Base-by-base conservation (phyloP, 1,140 invertebrate species). In the Trichoplusia ni region DNA sequence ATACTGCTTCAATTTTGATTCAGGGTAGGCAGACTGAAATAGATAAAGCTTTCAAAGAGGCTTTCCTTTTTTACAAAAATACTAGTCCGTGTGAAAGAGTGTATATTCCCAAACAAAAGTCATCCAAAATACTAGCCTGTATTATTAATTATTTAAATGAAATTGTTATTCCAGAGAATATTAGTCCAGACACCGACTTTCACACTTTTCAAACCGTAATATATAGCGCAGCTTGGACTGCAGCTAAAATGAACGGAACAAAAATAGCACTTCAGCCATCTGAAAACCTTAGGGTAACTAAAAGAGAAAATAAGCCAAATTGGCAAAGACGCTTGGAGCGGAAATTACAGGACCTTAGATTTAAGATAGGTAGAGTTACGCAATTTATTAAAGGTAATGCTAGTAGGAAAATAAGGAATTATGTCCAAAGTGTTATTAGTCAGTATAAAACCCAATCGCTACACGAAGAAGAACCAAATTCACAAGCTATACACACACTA, bases 91-190 rank as follows among this genome's bases (percentile, higher is more conserved):
- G 40, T 33, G 35, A 35, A 1, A 51, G 73, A 63, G 11, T 25
- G 0, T 71, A 67, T 29, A 71, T 75, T 19, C 73, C 73, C 1
- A 69, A 65, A 40, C 69, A 71, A 47, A 75, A 67, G 63, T 1
- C 44, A 9, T 67, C 69, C 5, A 62, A 27, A 60, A 69, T 67
- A 11, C 38, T 75, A n/a, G 1, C 23, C 2, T 0, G n/a, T 13
- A 65, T 61, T 31, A 29, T 67, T 4, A 3, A 64, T 11, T 56
- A 69, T 6, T 13, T 75, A 8, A 64, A 75, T 42, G 53, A 23
- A 7, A 37, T 1, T 14, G 42, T 64, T 2, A 7, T 72, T 7
- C 62, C 69, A 0, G n/a, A 65, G 46, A 8, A 65, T 21, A 11
- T 68, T 4, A 9, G 40, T 27, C n/a, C n/a, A 19, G 18, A 72